Conservation (phyloP, 2,113 vertebrate species). For the Pangasianodon gigas region DNA sequence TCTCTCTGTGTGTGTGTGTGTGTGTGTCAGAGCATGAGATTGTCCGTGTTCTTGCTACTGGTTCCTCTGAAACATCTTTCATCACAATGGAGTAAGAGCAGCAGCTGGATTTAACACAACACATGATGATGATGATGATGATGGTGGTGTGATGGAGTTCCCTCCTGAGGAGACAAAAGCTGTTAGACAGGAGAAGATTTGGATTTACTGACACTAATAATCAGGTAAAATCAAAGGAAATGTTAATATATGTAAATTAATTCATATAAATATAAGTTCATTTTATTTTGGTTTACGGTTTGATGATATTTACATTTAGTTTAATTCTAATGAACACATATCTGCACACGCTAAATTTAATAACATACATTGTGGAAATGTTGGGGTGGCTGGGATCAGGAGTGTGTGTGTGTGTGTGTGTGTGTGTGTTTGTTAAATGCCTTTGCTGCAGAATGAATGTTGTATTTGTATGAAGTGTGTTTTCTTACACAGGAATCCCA, state of each 20-base stretch:
- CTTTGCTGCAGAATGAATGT: too few relatives aligned
- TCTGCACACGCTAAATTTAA: too few relatives aligned
- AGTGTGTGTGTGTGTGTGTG: not conserved
- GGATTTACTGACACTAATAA: not conserved
- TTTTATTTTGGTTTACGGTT: not conserved
- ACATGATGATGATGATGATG: not conserved
- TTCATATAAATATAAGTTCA: not conserved
- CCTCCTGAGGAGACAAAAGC: not conserved
- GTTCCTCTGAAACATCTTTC: not conserved
- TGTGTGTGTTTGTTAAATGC: not conserved
- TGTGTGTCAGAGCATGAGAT: not conserved
- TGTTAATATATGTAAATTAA: not conserved
- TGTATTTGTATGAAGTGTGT: too few relatives aligned
- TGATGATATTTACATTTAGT: not conserved
- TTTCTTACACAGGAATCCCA: too few relatives aligned
- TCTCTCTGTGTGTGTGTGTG: not conserved
- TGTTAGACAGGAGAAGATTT: not conserved
- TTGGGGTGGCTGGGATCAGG: not conserved
- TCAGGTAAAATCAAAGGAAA: not conserved
- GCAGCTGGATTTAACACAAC: not conserved
- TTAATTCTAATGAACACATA: too few relatives aligned
- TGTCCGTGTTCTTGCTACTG: not conserved
- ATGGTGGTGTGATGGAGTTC: not conserved
- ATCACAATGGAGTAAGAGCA: not conserved
- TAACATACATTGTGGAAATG: not conserved